Conservation (phyloP, 1,140 invertebrate species). For the Cherax quadricarinatus region DNA sequence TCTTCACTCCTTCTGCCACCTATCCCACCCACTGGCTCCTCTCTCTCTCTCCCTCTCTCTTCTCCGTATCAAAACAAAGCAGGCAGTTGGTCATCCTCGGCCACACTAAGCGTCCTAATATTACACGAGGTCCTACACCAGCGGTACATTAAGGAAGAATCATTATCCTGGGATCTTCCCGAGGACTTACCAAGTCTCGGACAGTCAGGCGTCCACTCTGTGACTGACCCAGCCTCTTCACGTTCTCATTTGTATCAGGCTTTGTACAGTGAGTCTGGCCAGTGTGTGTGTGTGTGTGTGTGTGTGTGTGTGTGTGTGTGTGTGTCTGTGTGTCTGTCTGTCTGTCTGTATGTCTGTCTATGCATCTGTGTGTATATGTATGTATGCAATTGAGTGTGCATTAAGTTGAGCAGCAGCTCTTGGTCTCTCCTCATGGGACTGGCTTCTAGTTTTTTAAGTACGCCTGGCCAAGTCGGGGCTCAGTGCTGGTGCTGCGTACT, state of each 20-base stretch:
- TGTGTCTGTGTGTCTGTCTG: constrained; percentile 23
- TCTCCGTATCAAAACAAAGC: constrained; percentile 28
- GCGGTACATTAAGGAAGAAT: constrained; percentile 59
- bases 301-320: constrained; percentile 3
- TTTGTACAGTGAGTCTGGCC: constrained; percentile 7
- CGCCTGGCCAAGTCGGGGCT: too few relatives aligned
- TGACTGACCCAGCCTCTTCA: constrained; percentile 49
- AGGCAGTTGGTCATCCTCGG: constrained; percentile 43
- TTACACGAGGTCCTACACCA: constrained; percentile 67
- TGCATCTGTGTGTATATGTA: not conserved
- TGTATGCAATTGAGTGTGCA: too few relatives aligned
- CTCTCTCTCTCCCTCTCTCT: not conserved
- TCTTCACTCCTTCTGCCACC: not conserved
- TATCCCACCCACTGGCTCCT: not conserved
- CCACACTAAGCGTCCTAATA: constrained; percentile 67
- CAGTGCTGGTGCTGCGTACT: too few relatives aligned
- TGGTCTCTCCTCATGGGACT: too few relatives aligned
- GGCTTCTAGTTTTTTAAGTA: too few relatives aligned
- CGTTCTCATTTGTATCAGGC: constrained; percentile 51
- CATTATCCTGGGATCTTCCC: constrained; percentile 57
- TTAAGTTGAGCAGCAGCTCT: too few relatives aligned
- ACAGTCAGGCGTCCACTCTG: constrained; percentile 45
- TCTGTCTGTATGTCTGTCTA: not conserved
- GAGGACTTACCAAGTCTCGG: constrained; percentile 22
- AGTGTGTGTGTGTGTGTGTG: not conserved